Evolutionary conservation across 2,113 vertebrate species (phyloP), one percentile per base, ranked within the genome.

Genomic region (Artemisiospiza belli): DNA sequence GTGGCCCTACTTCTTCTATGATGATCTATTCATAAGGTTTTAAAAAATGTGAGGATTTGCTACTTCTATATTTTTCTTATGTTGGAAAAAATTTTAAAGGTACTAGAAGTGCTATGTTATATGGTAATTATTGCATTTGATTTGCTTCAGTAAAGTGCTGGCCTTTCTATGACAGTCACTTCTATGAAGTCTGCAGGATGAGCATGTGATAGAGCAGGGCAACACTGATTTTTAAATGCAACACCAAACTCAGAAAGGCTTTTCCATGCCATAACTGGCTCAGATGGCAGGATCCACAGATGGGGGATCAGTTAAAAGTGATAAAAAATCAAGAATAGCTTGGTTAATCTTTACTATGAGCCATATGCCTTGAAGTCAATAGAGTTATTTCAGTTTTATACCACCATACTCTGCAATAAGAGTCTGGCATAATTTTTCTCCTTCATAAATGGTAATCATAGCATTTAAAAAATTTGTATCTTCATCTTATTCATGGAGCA

Each of bases 301-400:
- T 90, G 96, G 95, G 31, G 74, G 58, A 93, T 91, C 92, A 92
- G 90, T 88, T 93, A 92, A 87, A 73, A 92, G 95, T 51, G 79
- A 95, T 85, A 90, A 41, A 81, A 72, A 96, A 55, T 88, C 67
- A 76, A 93, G 73, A 95, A 93, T 90, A 97, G 83, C 88, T 96
- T 94, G 47, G 51, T 93, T 90, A 96, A 90, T 94, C 92, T 96
- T 94, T 96, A 94, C 94, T 95, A 92, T 88, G 33, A 93, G 86
- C 91, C 95, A 94, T 95, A 96, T 93, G 90, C 92, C 95, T 95
- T 74, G 76, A 96, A 96, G 76, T 83, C 94, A 95, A 92, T 63
- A 70, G 85, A 93, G 76, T 90, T 93, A 95, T 92, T 96, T 94
- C 86, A 70, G 86, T 80, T 95, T 92, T 77, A 80, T 80, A 76